These are phyloP conservation scores for Merops nubicus DNA, from an alignment of 2,113 vertebrate genomes.

Conservation along the genomic window DNA sequence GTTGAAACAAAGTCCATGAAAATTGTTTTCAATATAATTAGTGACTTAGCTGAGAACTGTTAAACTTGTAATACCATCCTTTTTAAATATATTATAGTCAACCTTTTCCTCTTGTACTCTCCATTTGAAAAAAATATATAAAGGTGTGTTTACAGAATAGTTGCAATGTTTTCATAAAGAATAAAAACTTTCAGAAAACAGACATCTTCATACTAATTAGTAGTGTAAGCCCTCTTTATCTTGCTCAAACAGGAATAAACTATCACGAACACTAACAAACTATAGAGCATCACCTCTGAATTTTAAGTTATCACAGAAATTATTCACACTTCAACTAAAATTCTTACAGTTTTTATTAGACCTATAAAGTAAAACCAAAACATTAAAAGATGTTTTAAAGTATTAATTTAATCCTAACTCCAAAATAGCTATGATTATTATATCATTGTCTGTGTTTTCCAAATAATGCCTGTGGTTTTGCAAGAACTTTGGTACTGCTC, in stretches of 20 bases:
- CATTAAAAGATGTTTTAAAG: too few species aligned
- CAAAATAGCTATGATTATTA: not conserved
- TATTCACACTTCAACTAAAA: not conserved
- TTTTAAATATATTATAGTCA: not conserved
- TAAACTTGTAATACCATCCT: not conserved
- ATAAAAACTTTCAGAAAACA: not conserved
- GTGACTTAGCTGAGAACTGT: not conserved
- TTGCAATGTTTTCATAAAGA: not conserved
- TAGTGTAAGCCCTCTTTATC: not conserved
- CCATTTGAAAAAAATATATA: not conserved
- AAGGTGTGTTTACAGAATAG: not conserved
- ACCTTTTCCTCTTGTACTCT: not conserved
- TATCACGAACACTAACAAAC: not conserved
- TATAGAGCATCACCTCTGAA: not conserved
- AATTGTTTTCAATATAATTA: not conserved
- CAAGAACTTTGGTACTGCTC: not conserved
- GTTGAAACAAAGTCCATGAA: not conserved
- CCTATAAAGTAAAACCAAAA: not conserved
- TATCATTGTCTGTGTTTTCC: not conserved
- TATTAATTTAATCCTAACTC: too few species aligned
- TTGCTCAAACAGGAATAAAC: not conserved
- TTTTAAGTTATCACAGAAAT: not conserved
- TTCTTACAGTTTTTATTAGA: not conserved
- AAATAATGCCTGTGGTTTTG: not conserved
- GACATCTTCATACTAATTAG: not conserved